Base-by-base conservation (phyloP, 2,797 vertebrate genomes). In the Sebastes minor region DNA sequence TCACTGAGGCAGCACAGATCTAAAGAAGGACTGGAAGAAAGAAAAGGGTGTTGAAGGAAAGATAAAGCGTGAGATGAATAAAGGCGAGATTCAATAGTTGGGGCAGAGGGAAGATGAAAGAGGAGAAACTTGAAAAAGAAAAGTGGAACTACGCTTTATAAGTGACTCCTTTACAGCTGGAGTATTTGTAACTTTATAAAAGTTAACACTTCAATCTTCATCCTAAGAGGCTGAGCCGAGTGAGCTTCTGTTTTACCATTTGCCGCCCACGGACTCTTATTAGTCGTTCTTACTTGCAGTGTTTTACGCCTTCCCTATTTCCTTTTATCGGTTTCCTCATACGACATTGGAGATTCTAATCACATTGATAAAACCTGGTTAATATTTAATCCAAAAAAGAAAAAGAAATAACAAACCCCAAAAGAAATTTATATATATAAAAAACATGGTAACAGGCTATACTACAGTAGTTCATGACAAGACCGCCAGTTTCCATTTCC, bases 1-100 rank as follows among this genome's bases (percentile, higher is more conserved):
- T 80, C 38, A 85, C 33, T 11, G 56, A 85, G 70, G 69, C 55
- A 49, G 80, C 56, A 71, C 33, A 81, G 81, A 89, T 85, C 70
- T 83, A n/a, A 89, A 67, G 79, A 63, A 65, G 69, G 76, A 62
- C 18, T n/a, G 16, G 28, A 35, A 27, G 67, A 38, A 53, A 65
- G 49, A 59, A 53, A 25, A 8, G 53, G 46, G 49, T 53, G 76
- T 64, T 49, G 56, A 46, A 46, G 61, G 63, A 77, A 81, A 87
- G 78, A 56, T 69, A 52, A 83, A 52, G 76, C 27, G 53, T 82
- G 80, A 69, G 73, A 69, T 13, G 65, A 87, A 88, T 76, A 73
- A 80, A 76, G 73, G 33, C n/a, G 10, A 52, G 69, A 79, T 60
- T 78, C 52, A 88, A n/a, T 71, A 74, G 81, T 66, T 27, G 8